phyloP scores from a whole-genome alignment of 1,140 invertebrate species.

The Diachasma alloeum region DNA sequence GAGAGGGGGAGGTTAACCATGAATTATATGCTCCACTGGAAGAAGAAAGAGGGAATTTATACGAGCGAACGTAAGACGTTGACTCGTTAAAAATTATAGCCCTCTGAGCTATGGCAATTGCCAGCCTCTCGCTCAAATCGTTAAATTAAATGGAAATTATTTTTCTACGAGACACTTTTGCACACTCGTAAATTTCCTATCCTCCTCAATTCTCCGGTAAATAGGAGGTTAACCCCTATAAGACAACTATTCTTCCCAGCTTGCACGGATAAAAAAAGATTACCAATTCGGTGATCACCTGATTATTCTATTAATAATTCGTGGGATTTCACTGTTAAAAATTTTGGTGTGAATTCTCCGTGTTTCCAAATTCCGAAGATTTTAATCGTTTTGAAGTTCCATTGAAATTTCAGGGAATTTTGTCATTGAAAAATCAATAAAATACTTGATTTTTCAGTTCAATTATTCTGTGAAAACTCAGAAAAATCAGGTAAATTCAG shows the following conservation, averaged over 20 bases:
- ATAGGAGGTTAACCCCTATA: not conserved
- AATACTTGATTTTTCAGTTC: too few species aligned
- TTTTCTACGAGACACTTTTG: not conserved
- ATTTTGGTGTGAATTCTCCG: too few species aligned
- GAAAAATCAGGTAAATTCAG: too few species aligned
- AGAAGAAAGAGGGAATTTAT: not conserved
- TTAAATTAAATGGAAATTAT: constrained; percentile 18
- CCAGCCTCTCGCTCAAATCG: not conserved
- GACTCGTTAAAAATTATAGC: constrained; percentile 11
- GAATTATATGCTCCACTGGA: not conserved
- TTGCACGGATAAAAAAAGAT: not conserved
- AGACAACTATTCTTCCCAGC: not conserved
- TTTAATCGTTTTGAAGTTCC: too few species aligned
- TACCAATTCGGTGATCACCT: too few species aligned
- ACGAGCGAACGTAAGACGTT: not conserved
- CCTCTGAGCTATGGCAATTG: not conserved
- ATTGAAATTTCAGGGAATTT: too few species aligned
- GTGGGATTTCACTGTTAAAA: too few species aligned
- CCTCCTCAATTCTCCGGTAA: not conserved
- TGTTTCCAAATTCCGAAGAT: too few species aligned
- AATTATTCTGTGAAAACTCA: too few species aligned
- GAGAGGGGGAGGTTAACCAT: not conserved
- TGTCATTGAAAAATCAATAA: too few species aligned
- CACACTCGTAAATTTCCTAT: not conserved
- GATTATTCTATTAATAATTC: too few species aligned